A percentile compares a stretch with the other conserved stretches of the same genome.
phyloP scores from a whole-genome alignment of 1,140 invertebrate species.

The Habropoda laboriosa region DNA sequence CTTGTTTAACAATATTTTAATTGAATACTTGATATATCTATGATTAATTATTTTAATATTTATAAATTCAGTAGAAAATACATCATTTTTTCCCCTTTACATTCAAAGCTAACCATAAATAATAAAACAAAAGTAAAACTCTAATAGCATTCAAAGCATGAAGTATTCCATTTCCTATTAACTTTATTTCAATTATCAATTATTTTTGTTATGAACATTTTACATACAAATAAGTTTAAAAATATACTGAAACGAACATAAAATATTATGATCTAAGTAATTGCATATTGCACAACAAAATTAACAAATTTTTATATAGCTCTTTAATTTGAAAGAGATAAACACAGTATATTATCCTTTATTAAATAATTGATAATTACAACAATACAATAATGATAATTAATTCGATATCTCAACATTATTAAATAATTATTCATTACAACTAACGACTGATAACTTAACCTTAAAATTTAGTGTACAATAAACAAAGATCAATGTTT shows the following conservation, averaged over 20 bases:
- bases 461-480: constrained; percentile 39
- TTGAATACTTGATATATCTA: too few relatives aligned
- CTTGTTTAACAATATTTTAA: neutral
- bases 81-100: neutral
- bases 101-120: neutral
- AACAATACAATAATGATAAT: neutral
- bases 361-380: neutral
- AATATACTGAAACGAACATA: neutral
- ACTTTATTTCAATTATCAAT: neutral
- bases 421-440: constrained; percentile 7
- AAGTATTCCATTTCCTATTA: neutral
- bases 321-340: neutral
- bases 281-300: constrained; percentile 6
- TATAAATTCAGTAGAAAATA: neutral
- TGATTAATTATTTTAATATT: neutral
- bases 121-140: neutral
- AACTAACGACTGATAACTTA: constrained; percentile 20
- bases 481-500: constrained; percentile 35
- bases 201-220: neutral
- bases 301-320: neutral
- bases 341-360: neutral
- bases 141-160: neutral
- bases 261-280: neutral
- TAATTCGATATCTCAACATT: neutral
- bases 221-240: neutral